Evolutionary conservation across 2,113 vertebrate genomes (phyloP).

Genomic region (Rhegmatorhina hoffmannsi): DNA sequence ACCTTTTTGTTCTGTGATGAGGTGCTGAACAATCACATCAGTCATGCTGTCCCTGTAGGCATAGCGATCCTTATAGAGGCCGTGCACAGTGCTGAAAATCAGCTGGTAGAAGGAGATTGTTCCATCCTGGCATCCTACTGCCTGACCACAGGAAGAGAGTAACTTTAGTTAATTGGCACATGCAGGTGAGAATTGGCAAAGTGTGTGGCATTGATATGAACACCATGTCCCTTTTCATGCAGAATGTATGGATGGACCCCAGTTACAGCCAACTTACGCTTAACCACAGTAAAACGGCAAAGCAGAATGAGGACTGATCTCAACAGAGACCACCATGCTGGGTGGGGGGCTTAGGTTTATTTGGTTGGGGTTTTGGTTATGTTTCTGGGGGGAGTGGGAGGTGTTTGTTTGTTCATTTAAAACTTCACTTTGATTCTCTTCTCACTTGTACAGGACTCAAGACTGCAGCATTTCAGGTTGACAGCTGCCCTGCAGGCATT

Average conservation of each 20-base stretch:
- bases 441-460: neutral
- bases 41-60: slow-evolving; percentile 98
- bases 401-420: neutral
- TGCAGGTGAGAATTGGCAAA: neutral
- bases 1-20: slow-evolving; percentile 96
- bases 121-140: slow-evolving; percentile 94
- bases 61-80: slow-evolving; percentile 95
- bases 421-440: neutral
- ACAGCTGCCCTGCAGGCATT: neutral
- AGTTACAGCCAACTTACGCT: neutral
- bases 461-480: neutral
- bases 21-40: slow-evolving; percentile 95
- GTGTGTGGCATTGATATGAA: neutral
- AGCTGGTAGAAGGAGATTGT: slow-evolving; percentile 95
- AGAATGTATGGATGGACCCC: fast-evolving
- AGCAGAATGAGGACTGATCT: neutral
- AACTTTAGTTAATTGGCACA: neutral
- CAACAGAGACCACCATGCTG: neutral
- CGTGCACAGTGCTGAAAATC: slow-evolving; percentile 96
- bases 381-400: fast-evolving
- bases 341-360: neutral
- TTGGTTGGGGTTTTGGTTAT: neutral
- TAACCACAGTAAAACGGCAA: neutral
- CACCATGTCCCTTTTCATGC: neutral
- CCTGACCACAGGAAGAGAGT: slow-evolving; percentile 71